Evolutionary conservation across 2,797 vertebrate genomes (phyloP), one percentile per base, ranked within the genome.

Genomic region (Poecilia gillii): DNA sequence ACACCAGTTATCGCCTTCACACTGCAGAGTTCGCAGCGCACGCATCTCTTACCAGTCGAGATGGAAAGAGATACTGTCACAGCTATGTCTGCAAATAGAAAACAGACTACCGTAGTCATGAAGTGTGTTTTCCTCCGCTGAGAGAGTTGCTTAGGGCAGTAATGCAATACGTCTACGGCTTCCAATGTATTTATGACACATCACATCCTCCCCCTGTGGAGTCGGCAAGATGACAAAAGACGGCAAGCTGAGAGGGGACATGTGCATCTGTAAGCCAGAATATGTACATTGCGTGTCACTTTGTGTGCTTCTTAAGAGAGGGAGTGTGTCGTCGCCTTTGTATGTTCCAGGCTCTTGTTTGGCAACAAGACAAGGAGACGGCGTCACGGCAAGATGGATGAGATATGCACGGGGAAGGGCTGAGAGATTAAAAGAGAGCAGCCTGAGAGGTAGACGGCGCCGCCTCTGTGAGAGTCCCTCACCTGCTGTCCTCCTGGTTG

Each of bases 401-500:
- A 73, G 78, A 73, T 74, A 87, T 53, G 81, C 36, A 46, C 76
- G 13, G 80, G 13, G 55, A 80, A 18, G 75, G 74, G 81, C 64
- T 84, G 82, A 87, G 79, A 86, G 84, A 93, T 90, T 84, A 90
- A 92, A 92, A 86, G 81, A 76, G 78, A 88, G 84, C 78, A 75
- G 86, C 72, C 51, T 39, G 13, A n/a, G 84, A 78, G 81, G 83
- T 87, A 87, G 81, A 80, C 81, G 71, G 82, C 55, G 2, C 16
- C 57, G 64, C 53, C 79, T 74, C 82, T 45, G 81, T 11, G 72
- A 81, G 85, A 57, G 79, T 75, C 81, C 77, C 96, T 96, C 92
- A 99, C 98, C 97, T 98, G 94, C 96, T 95, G 90, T 98, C 97
- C 88, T 94, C 96, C 87, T 98, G 97, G 91, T 95, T 96, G 96